Evolutionary conservation across 2,888 invertebrate genomes (phyloP).

Genomic region (Mycogona germanica): DNA sequence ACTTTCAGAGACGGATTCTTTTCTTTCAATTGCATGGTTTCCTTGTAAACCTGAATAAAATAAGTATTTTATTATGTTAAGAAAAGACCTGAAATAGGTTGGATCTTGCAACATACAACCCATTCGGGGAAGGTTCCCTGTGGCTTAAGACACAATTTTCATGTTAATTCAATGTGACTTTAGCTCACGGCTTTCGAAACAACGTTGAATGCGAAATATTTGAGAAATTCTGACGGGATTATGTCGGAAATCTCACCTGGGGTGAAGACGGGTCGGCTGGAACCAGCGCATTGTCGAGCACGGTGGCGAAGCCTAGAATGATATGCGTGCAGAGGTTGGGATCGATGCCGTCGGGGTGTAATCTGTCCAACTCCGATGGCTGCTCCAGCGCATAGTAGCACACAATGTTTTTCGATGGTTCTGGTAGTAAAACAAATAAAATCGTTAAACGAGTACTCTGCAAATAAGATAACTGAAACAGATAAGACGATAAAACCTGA

Average conservation of each 20-base stretch:
- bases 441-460: no score
- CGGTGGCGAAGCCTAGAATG: slow-evolving; percentile 57
- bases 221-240: no score
- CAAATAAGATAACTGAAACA: no score
- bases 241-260: no score
- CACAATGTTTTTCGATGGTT: slow-evolving; percentile 38
- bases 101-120: no score
- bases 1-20: slow-evolving; percentile 54
- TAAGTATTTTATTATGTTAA: slow-evolving; percentile 17
- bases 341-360: slow-evolving; percentile 45
- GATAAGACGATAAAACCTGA: no score
- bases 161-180: no score
- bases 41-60: slow-evolving; percentile 32
- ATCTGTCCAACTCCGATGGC: slow-evolving; percentile 29
- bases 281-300: slow-evolving; percentile 47
- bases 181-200: no score
- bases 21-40: slow-evolving; percentile 44
- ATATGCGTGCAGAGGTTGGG: slow-evolving; percentile 69
- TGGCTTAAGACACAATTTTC: no score
- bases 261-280: slow-evolving; percentile 39
- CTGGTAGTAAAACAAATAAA: no score
- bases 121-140: no score
- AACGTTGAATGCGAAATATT: no score
- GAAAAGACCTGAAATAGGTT: slow-evolving; percentile 23
- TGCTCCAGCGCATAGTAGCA: slow-evolving; percentile 53